phyloP scores from a whole-genome alignment of 2,797 vertebrate genomes.

The Eulemur rubriventer region DNA sequence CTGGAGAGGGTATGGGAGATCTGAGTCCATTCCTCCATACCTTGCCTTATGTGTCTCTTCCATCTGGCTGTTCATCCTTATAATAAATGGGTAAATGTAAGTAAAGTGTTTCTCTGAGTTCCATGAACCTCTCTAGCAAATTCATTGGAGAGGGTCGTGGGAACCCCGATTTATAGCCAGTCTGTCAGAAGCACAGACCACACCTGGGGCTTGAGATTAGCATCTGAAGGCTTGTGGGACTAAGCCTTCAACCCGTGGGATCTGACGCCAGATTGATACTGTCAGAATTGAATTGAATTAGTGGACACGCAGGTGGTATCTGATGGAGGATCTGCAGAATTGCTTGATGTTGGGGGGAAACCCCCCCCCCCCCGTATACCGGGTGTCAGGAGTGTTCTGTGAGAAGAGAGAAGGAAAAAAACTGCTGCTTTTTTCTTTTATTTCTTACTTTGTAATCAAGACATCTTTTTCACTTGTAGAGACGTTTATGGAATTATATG shows the following conservation, averaged over 20 bases:
- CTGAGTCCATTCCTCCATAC: too few species aligned
- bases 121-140: background rate
- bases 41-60: background rate
- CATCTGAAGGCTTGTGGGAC: background rate
- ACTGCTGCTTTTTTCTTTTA: background rate
- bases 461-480: background rate
- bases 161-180: background rate
- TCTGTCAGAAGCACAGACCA: background rate
- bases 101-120: background rate
- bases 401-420: background rate
- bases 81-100: background rate
- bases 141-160: background rate
- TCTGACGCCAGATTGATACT: background rate
- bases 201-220: background rate
- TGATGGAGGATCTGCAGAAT: background rate
- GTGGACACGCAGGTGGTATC: background rate
- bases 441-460: background rate
- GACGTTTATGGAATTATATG: background rate
- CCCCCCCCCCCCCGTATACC: background rate
- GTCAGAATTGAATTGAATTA: background rate
- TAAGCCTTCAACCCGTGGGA: background rate
- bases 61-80: background rate
- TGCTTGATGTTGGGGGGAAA: background rate
- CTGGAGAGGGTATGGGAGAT: background rate
- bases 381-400: background rate